These are phyloP conservation scores for Pycnomerus fuliginosus DNA, from an alignment of 2,888 invertebrate species.

Conservation along the genomic window DNA sequence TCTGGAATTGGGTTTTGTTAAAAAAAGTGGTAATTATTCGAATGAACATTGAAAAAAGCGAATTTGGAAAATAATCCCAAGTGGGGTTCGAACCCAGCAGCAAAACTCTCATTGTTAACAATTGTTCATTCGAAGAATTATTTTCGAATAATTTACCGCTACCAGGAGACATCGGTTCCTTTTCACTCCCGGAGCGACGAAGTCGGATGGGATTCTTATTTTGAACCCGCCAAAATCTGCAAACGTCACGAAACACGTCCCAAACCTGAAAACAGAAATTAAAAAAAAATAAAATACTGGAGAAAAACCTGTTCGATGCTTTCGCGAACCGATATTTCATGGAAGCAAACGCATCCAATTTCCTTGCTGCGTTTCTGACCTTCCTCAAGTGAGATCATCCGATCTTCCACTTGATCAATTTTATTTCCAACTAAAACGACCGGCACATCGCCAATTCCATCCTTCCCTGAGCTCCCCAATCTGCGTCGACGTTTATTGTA, in stretches of 20 bases:
- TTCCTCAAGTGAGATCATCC: conserved; percentile 77
- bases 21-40: background rate
- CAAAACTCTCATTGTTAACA: too few relatives aligned
- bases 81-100: too few relatives aligned
- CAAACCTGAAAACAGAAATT: conserved; percentile 60
- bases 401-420: conserved; percentile 72
- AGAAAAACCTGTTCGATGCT: conserved; percentile 72
- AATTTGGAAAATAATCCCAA: too few relatives aligned
- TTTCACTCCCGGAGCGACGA: conserved; percentile 60
- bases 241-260: conserved; percentile 74
- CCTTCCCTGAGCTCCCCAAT: conserved; percentile 61
- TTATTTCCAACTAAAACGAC: conserved; percentile 84
- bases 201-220: conserved; percentile 65
- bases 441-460: conserved; percentile 65
- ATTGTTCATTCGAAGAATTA: too few relatives aligned
- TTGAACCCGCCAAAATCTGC: conserved; percentile 72
- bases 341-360: conserved; percentile 79
- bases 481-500: conserved; percentile 73
- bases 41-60: too few relatives aligned
- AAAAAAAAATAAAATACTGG: conserved; percentile 13
- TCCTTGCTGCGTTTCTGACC: conserved; percentile 74
- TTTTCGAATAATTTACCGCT: too few relatives aligned
- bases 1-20: conserved; percentile 37
- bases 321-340: conserved; percentile 83
- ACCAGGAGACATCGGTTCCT: conserved; percentile 55